These are phyloP conservation scores for Manis crassicaudata DNA, from an alignment of 2,797 vertebrate genomes.

Conservation along the genomic window DNA sequence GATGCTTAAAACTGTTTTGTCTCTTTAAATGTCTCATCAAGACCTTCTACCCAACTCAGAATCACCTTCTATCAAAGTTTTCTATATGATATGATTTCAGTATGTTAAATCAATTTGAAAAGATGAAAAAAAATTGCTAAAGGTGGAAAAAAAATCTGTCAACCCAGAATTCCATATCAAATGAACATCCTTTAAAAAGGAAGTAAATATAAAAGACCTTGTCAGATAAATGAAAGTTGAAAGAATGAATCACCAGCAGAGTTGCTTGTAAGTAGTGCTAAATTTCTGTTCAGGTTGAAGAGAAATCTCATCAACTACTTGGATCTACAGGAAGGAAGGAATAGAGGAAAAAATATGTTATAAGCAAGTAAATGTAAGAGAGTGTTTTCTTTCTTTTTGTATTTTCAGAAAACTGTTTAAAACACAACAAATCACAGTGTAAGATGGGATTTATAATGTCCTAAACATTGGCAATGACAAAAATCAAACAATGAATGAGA, in stretches of 20 bases:
- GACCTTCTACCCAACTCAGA: slow-evolving; percentile 7
- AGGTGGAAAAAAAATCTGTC: background rate
- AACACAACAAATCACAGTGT: background rate
- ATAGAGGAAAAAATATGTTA: background rate
- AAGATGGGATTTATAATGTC: background rate
- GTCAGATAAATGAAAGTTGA: background rate
- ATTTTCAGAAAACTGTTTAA: background rate
- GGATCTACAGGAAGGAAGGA: background rate
- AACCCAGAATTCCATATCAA: no score
- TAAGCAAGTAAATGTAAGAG: background rate
- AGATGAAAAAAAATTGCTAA: background rate
- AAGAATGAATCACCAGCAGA: background rate
- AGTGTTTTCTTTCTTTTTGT: background rate
- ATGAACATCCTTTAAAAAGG: background rate
- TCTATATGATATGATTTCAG: background rate
- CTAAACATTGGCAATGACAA: background rate
- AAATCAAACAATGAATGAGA: background rate
- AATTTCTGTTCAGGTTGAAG: background rate
- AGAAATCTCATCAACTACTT: background rate
- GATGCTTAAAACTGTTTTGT: slow-evolving; percentile 24
- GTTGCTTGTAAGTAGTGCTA: background rate
- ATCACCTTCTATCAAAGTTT: background rate
- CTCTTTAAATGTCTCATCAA: slow-evolving; percentile 51
- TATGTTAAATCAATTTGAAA: slow-evolving; percentile 49
- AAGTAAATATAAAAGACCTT: background rate